These are phyloP conservation scores for Merluccius polli DNA, from an alignment of 2,797 vertebrate genomes.

Conservation along the genomic window DNA sequence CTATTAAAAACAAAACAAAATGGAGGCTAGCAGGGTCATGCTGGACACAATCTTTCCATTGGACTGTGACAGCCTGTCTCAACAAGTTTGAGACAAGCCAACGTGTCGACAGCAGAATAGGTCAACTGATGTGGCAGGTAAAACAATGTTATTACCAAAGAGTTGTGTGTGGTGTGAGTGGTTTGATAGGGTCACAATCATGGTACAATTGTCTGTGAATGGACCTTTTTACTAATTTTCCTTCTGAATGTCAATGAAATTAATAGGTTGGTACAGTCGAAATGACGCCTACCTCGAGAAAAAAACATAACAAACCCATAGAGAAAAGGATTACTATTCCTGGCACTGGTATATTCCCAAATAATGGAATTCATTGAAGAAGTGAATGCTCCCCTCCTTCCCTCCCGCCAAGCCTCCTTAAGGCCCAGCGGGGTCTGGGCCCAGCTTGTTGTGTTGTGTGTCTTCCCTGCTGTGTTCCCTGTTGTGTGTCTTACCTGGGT, in stretches of 20 bases:
- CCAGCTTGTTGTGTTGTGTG: no score
- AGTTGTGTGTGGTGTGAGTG: no score
- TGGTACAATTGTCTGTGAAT: not conserved
- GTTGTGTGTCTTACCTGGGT: constrained; percentile 48
- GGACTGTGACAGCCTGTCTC: not conserved
- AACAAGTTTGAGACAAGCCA: not conserved
- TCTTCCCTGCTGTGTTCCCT: no score
- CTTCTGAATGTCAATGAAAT: no score
- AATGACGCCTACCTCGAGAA: not conserved
- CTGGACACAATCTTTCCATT: not conserved
- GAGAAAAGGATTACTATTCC: not conserved
- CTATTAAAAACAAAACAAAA: not conserved
- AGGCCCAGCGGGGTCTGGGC: constrained; percentile 77
- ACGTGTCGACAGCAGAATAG: not conserved
- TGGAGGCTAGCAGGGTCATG: not conserved
- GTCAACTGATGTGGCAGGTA: not conserved
- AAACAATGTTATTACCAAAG: no score
- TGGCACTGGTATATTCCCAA: not conserved
- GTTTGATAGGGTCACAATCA: not conserved
- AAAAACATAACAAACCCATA: no score
- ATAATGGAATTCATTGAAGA: not conserved
- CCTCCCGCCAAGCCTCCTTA: constrained; percentile 68
- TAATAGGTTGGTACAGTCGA: not conserved
- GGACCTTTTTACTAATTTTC: not conserved
- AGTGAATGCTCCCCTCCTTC: constrained; percentile 19